Base-by-base conservation (phyloP, 2,888 invertebrate species). In the Drosophila quinaria region DNA sequence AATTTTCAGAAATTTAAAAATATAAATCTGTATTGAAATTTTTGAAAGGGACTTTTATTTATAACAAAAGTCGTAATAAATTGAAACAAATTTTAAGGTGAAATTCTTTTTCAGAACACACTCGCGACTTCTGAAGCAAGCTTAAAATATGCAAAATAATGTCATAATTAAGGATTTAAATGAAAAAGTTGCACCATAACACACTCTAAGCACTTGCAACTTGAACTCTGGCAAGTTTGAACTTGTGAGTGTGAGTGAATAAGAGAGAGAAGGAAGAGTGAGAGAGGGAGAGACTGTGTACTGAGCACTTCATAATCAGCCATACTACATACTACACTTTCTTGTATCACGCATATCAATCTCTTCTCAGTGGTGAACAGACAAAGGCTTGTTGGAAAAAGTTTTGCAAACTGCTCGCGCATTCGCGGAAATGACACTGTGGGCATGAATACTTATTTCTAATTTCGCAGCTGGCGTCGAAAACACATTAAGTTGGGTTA, bases 391-490 rank as follows among this genome's bases (percentile, higher is more conserved):
- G 41, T 47, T 61, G 64, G 61, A 69, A 72, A 70, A 74, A 77
- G 54, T 70, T 84, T 75, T 62, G 76, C 74, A 58, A 78, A 78
- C 70, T 78, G 55, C 70, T 69, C 82, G 83, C 87, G 84, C 79
- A 80, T 79, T 78, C 82, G 87, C 80, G 89, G 89, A 89, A 91
- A 91, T 91, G 91, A 87, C 91, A 90, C 90, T 91, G 87, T 86
- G 76, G 90, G 89, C 91, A 89, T 91, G 91, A 91, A 91, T 91
- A 91, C 90, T 91, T 91, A 91, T 91, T 91, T 88, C 87, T 90
- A 91, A 91, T 91, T 91, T 90, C 56, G 81, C 80, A 79, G 85
- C 90, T 87, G 87, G 72, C 62, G 80, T 65, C 74, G 62, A 77
- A 83, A 84, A 85, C 82, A 79, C 87, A 87, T 87, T 87, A 83